Conservation (phyloP, 1,140 invertebrate species). For the Conus betulinus region DNA sequence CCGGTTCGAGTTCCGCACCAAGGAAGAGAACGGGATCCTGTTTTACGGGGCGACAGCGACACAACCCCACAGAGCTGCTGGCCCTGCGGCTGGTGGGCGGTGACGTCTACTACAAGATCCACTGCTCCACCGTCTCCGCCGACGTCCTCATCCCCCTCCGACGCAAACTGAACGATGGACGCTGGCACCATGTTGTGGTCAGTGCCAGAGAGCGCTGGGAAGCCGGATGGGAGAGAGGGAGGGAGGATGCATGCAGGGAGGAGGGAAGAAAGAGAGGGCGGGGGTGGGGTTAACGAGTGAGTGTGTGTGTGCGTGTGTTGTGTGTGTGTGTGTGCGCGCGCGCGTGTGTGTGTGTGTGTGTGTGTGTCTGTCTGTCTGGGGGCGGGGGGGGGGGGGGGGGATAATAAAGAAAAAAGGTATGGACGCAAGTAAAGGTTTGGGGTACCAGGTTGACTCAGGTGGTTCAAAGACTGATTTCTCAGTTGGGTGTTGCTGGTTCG, state of each 20-base stretch:
- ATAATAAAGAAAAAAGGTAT: too few species aligned
- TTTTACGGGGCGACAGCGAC: constrained; percentile 40
- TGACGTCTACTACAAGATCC: constrained; percentile 40
- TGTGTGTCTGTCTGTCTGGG: too few species aligned
- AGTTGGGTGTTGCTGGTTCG: too few species aligned
- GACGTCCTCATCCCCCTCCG: constrained; percentile 37
- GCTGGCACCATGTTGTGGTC: constrained; percentile 42
- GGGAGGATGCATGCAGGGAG: too few species aligned
- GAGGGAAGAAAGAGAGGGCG: too few species aligned
- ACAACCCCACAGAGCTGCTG: constrained; percentile 20
- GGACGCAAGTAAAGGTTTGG: too few species aligned
- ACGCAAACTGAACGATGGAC: constrained; percentile 39
- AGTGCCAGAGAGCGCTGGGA: constrained; percentile 9
- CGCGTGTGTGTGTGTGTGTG: background rate
- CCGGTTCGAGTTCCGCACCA: constrained; percentile 43
- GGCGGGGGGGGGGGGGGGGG: too few species aligned
- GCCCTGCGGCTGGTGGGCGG: constrained; percentile 37
- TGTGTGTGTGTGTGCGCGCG: background rate
- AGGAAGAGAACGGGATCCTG: constrained; percentile 26
- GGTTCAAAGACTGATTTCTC: too few species aligned
- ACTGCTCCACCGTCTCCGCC: constrained; percentile 42
- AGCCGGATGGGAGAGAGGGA: too few species aligned
- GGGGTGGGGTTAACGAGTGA: too few species aligned
- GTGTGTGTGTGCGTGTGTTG: background rate
- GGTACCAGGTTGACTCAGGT: too few species aligned